Percentiles rank a stretch among this genome's conserved stretches.
Evolutionary conservation across 1,140 invertebrate genomes (phyloP).

Genomic region (Chironomus tepperi): DNA sequence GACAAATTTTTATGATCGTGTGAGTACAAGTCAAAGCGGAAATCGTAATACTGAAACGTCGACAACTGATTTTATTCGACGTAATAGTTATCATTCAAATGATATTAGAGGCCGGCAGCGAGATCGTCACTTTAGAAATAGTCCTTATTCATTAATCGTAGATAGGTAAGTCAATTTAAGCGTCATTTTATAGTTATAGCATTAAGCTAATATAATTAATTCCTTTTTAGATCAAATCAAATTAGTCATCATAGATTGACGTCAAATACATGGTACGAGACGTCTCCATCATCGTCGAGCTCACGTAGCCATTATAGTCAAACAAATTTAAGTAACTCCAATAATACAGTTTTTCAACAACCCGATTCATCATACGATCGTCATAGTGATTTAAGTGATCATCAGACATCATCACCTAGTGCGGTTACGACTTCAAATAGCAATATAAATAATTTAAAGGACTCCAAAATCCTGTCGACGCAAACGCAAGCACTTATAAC

Average conservation of each 20-base stretch:
- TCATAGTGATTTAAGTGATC: neutral
- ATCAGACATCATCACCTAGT: neutral
- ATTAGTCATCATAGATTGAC: slow-evolving; percentile 24
- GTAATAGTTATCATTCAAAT: slow-evolving; percentile 33
- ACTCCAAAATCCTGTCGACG: neutral
- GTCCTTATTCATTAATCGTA: slow-evolving; percentile 41
- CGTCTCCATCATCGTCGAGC: slow-evolving; percentile 24
- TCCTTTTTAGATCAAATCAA: slow-evolving; percentile 24
- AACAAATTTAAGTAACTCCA: neutral
- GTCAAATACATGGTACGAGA: slow-evolving; percentile 26
- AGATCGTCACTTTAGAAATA: slow-evolving; percentile 42
- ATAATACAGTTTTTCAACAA: neutral
- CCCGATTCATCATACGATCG: slow-evolving; percentile 19
- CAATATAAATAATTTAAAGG: neutral
- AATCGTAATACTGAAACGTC: slow-evolving; percentile 32
- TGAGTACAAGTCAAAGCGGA: slow-evolving; percentile 10
- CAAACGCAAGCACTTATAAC: neutral
- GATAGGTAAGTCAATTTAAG: slow-evolving; percentile 35
- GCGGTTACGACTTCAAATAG: neutral
- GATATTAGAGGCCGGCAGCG: slow-evolving; percentile 34
- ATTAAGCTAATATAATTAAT: neutral
- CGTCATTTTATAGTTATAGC: no score
- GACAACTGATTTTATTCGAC: slow-evolving; percentile 35
- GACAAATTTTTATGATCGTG: slow-evolving; percentile 19
- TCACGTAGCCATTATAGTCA: slow-evolving; percentile 21